Base-by-base conservation (phyloP, 2,113 vertebrate species). In the Myrmecophaga tridactyla region DNA sequence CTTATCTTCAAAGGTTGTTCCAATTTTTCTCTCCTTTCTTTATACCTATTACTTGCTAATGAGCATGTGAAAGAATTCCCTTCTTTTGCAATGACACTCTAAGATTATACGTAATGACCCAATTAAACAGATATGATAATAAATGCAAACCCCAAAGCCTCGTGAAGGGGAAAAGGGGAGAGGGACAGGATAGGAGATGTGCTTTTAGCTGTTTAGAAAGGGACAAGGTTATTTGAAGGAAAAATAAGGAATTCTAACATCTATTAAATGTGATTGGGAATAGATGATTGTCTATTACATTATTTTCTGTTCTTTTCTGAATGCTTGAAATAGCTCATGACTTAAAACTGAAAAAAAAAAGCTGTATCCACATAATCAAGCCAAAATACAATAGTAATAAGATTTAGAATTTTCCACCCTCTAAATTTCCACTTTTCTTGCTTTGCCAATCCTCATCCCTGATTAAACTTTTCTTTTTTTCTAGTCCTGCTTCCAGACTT, bases 41-140 rank as follows among this genome's bases (percentile, higher is more conserved):
- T 92, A 7, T 73, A 62, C 69, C 72, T 77, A 67, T 69, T 76
- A 80, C 10, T 86, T 90, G 69, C 39, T 97, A 90, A 95, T 94
- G 80, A 95, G 39, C 39, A 1, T 73, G 25, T 51, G 65, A 94
- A 90, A 94, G 48, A 95, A 94, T 82, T 96, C n/a, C 27, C 10
- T 94, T 88, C 72, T 92, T 97, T 92, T 65, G 87, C 96, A 95
- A 83, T 94, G 73, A 70, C 86, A 89, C 82, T 94, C 85, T 90
- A 73, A 96, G 81, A 72, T 83, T 69, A 90, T 29, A 75, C 56
- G 69, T 69, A 81, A 34, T 92, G 77, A 94, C 80, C 83, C 73
- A 96, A 48, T 96, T 95, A 95, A 90, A 92, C 5, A 96, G 39
- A 73, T 77, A 76, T 25, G 10, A 80, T 89, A 94, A 78, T 91